Percentiles rank a stretch among this genome's conserved stretches.
Evolutionary conservation across 2,888 invertebrate genomes (phyloP).

Genomic region (Perithous albicinctus): DNA sequence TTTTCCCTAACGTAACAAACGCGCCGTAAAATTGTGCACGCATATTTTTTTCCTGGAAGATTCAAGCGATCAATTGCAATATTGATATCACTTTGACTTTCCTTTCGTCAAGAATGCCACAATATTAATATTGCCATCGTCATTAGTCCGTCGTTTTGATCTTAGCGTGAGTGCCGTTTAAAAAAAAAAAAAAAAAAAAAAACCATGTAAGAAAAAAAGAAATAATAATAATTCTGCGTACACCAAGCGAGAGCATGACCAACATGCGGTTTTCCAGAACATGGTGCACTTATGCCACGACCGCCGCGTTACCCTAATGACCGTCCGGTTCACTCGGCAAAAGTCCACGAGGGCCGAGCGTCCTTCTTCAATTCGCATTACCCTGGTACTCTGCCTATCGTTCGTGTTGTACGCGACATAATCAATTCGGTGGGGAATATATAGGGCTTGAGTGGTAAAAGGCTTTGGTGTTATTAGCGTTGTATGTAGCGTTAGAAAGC

Average conservation of each 20-base stretch:
- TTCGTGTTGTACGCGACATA: slow-evolving; percentile 51
- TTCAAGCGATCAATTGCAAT: not conserved
- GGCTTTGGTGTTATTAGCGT: slow-evolving; percentile 11
- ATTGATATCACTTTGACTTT: not conserved
- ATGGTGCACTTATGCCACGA: slow-evolving; percentile 1
- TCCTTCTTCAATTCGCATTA: slow-evolving; percentile 18
- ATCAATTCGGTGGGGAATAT: slow-evolving; percentile 54
- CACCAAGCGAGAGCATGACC: not conserved
- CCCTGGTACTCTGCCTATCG: slow-evolving; percentile 5
- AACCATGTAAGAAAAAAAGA: too few relatives aligned
- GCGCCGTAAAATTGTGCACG: not conserved
- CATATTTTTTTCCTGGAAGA: not conserved
- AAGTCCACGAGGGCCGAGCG: slow-evolving; percentile 3
- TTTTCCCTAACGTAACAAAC: not conserved
- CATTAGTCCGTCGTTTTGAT: slow-evolving; percentile 3
- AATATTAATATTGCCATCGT: not conserved
- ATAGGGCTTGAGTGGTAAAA: slow-evolving; percentile 25
- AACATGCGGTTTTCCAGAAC: slow-evolving; percentile 10
- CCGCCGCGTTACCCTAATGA: slow-evolving; percentile 54
- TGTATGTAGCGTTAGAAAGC: slow-evolving; percentile 22
- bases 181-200: too few relatives aligned
- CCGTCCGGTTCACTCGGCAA: slow-evolving; percentile 32
- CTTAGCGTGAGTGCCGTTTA: not conserved
- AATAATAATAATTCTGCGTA: too few relatives aligned
- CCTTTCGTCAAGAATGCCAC: not conserved